Percentiles rank a stretch among this genome's conserved stretches.
Evolutionary conservation across 2,888 invertebrate species (phyloP).

Genomic region (Tetranychus piercei): DNA sequence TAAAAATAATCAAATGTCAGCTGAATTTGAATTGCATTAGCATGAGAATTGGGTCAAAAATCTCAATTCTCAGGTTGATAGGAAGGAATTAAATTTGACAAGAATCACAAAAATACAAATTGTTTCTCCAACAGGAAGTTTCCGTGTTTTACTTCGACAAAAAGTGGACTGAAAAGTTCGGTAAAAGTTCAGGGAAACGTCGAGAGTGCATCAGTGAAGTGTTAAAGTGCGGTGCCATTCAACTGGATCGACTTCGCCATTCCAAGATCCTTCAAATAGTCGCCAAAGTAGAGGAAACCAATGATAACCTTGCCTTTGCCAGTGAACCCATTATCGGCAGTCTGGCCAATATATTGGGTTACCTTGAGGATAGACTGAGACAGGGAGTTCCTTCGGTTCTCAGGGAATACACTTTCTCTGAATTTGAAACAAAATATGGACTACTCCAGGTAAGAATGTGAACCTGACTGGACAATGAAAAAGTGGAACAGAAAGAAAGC

Average conservation of each 20-base stretch:
- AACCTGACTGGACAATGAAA: not conserved
- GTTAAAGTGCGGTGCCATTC: conserved; percentile 61
- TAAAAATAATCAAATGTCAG: no score
- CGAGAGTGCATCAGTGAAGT: conserved; percentile 64
- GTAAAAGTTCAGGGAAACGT: conserved; percentile 51
- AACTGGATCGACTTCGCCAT: conserved; percentile 75
- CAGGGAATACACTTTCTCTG: conserved; percentile 61
- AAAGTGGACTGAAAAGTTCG: conserved; percentile 61
- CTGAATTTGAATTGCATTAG: no score
- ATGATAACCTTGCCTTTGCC: conserved; percentile 32
- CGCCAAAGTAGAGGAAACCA: conserved; percentile 80
- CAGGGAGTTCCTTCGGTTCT: conserved; percentile 37
- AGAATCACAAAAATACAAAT: no score
- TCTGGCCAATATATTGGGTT: conserved; percentile 18
- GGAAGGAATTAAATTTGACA: no score
- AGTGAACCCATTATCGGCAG: conserved; percentile 50
- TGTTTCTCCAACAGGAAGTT: conserved; percentile 54
- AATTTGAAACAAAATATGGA: conserved; percentile 90
- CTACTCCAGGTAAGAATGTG: conserved; percentile 55
- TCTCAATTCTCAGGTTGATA: no score
- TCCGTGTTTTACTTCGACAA: conserved; percentile 90
- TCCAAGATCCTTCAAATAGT: conserved; percentile 84
- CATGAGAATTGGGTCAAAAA: no score
- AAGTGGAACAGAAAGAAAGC: not conserved
- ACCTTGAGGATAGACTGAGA: conserved; percentile 9